phyloP scores from a whole-genome alignment of 2,888 invertebrate species.

The Dryobota labecula region DNA sequence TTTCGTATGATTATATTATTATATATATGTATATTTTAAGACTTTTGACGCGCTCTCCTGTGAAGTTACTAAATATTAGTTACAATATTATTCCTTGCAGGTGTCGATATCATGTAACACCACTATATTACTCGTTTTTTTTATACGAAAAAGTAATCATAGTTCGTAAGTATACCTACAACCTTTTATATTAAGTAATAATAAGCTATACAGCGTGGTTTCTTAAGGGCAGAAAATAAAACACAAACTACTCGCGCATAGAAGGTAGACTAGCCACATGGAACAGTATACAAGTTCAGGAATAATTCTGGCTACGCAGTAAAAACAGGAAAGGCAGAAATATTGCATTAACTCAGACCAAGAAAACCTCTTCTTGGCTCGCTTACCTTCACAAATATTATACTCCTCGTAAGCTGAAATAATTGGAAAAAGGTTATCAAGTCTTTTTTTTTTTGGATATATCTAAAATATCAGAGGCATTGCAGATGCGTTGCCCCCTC shows the following conservation, averaged over 20 bases:
- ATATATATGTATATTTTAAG: too few relatives aligned
- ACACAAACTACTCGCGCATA: slow-evolving; percentile 66
- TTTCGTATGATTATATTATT: too few relatives aligned
- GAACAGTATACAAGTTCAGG: slow-evolving; percentile 67
- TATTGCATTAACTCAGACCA: background rate
- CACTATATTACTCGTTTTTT: background rate
- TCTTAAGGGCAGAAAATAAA: slow-evolving; percentile 68
- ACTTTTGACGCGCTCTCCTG: too few relatives aligned
- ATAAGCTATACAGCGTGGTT: background rate
- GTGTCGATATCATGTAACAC: background rate
- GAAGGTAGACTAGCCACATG: slow-evolving; percentile 64
- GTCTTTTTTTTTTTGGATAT: background rate
- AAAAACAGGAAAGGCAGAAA: slow-evolving; percentile 1
- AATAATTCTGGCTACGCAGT: slow-evolving; percentile 52
- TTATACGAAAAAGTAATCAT: background rate
- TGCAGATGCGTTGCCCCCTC: background rate
- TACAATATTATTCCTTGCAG: too few relatives aligned
- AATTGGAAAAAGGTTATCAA: background rate
- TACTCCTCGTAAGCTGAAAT: slow-evolving; percentile 69
- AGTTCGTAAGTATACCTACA: background rate
- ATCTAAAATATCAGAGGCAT: background rate
- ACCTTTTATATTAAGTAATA: background rate
- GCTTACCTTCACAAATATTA: slow-evolving; percentile 66
- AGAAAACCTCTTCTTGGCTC: slow-evolving; percentile 50
- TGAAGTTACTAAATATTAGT: too few relatives aligned